A percentile compares a stretch with the other conserved stretches of the same genome.
These are phyloP conservation scores for Entomobrya proxima DNA, from an alignment of 2,888 invertebrate species.

Conservation along the genomic window DNA sequence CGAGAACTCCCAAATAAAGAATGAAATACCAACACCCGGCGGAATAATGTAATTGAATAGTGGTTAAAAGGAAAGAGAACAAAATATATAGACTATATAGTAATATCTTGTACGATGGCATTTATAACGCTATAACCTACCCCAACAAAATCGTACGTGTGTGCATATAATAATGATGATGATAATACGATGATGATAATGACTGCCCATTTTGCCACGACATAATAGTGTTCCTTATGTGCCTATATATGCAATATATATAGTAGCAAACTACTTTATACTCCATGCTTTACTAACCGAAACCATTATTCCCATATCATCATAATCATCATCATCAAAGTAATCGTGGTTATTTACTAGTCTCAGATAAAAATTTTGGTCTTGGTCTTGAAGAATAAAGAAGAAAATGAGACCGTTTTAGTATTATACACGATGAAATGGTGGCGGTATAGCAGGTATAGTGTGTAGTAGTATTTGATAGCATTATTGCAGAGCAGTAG, in stretches of 20 bases:
- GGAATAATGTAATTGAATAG: slow-evolving; percentile 3
- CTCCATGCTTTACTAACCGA: slow-evolving; percentile 47
- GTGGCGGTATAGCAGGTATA: not conserved
- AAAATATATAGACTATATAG: not conserved
- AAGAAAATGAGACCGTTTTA: slow-evolving; percentile 31
- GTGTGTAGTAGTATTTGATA: no score
- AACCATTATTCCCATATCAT: slow-evolving; percentile 52
- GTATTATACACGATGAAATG: not conserved
- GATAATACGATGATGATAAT: slow-evolving; percentile 60
- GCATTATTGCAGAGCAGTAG: slow-evolving; percentile 22
- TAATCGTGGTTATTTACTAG: slow-evolving; percentile 49
- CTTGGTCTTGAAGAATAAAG: slow-evolving; percentile 31
- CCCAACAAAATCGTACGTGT: slow-evolving; percentile 47
- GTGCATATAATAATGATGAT: slow-evolving; percentile 52
- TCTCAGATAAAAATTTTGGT: slow-evolving; percentile 45
- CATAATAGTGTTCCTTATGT: slow-evolving; percentile 43
- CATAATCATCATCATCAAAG: slow-evolving; percentile 41
- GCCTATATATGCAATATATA: not conserved
- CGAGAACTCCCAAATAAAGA: not conserved
- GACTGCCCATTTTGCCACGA: slow-evolving; percentile 57
- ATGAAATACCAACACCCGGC: not conserved
- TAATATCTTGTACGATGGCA: not conserved
- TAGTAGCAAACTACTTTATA: not conserved
- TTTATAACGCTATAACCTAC: slow-evolving; percentile 36
- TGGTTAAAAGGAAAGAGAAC: not conserved